Percentiles rank a stretch among this genome's conserved stretches.
Evolutionary conservation across 2,113 vertebrate species (phyloP).

Genomic region (Elachura formosa): DNA sequence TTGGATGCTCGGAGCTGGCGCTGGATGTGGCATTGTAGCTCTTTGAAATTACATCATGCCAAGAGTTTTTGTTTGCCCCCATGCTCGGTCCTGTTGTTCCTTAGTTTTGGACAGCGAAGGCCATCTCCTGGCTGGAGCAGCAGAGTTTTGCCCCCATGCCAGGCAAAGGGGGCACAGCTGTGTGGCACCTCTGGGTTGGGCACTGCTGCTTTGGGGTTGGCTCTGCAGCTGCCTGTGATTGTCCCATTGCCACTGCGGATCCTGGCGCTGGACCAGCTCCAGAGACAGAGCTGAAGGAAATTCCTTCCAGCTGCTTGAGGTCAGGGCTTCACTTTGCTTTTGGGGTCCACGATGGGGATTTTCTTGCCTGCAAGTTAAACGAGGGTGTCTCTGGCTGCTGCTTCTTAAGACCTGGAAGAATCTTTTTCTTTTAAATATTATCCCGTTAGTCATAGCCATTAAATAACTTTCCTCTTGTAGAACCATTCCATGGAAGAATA

Average conservation of each 20-base stretch:
- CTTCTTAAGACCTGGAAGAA: background rate
- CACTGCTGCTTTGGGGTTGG: rapidly evolving
- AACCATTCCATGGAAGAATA: background rate
- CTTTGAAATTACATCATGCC: background rate
- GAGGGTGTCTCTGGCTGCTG: rapidly evolving
- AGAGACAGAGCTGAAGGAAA: conserved; percentile 27
- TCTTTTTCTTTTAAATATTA: background rate
- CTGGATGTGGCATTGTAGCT: background rate
- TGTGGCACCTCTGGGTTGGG: rapidly evolving
- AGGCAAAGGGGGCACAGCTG: rapidly evolving
- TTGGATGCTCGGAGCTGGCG: rapidly evolving
- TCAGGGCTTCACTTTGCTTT: background rate
- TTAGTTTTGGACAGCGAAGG: background rate
- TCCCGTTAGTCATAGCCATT: background rate
- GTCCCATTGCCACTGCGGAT: background rate
- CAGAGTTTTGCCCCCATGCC: background rate
- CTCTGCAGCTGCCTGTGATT: background rate
- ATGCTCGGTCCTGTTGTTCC: rapidly evolving
- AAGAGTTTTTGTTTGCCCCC: background rate
- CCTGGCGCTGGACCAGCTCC: background rate
- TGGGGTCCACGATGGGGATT: background rate
- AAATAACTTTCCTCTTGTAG: background rate
- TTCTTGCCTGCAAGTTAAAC: background rate
- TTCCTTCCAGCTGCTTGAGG: conserved; percentile 47
- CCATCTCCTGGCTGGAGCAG: background rate